Percentiles rank a stretch among this genome's conserved stretches.
Conservation (phyloP, 2,888 invertebrate genomes). For the Tromatobia lineatoria region DNA sequence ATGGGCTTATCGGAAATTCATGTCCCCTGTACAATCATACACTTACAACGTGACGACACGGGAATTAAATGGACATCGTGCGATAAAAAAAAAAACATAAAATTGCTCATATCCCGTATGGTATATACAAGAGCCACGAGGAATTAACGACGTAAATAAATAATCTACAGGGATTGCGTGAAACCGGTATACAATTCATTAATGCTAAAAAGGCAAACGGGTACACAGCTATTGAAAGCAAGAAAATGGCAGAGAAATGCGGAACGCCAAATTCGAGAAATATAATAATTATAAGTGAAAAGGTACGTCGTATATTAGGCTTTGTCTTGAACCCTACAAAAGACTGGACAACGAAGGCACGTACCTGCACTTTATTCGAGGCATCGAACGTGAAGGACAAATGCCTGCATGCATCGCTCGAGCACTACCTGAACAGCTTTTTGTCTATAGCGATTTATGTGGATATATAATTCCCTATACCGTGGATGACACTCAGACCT, state of each 20-base stretch:
- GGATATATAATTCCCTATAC: slow-evolving; percentile 36
- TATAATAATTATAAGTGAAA: not conserved
- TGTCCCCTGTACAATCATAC: too few species aligned
- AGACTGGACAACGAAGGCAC: not conserved
- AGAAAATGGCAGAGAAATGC: not conserved
- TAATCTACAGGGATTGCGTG: not conserved
- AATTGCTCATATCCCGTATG: not conserved
- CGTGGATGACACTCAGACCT: slow-evolving; percentile 42
- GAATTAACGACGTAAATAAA: not conserved
- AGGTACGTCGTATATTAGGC: not conserved
- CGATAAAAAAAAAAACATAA: not conserved
- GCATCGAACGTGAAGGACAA: slow-evolving; percentile 2
- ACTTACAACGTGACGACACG: not conserved
- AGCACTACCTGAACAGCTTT: slow-evolving; percentile 12
- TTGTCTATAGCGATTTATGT: slow-evolving; percentile 14
- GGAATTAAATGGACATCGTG: not conserved
- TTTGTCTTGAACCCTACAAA: not conserved
- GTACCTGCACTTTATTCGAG: not conserved
- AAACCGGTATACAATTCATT: not conserved
- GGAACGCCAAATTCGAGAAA: too few species aligned
- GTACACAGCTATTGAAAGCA: not conserved
- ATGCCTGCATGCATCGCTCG: not conserved
- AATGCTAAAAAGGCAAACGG: not conserved
- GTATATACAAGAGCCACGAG: not conserved
- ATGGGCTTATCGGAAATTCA: too few species aligned